A percentile compares a stretch with the other conserved stretches of the same genome.
Evolutionary conservation across 2,797 vertebrate genomes (phyloP).

Genomic region (Ispidina lecontei): DNA sequence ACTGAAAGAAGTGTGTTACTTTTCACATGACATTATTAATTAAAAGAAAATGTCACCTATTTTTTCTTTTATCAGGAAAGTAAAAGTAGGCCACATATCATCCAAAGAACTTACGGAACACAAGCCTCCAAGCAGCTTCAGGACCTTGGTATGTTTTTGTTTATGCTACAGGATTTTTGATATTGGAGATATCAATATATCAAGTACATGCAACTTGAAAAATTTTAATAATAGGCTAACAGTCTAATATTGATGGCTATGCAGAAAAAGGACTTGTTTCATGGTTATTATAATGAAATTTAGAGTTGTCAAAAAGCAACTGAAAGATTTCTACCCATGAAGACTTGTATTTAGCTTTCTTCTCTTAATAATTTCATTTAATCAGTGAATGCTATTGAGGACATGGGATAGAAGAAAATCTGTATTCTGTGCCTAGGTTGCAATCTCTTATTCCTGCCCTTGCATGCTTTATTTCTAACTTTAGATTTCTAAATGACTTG

Average conservation of each 20-base stretch:
- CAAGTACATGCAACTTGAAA: background rate
- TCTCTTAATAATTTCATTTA: background rate
- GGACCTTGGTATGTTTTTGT: slow-evolving; percentile 76
- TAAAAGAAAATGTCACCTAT: background rate
- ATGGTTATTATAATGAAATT: background rate
- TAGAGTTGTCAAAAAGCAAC: background rate
- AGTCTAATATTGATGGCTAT: background rate
- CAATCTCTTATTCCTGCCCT: background rate
- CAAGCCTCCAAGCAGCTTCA: slow-evolving; percentile 67
- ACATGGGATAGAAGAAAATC: rapidly evolving
- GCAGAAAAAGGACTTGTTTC: background rate
- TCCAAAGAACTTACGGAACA: slow-evolving; percentile 81
- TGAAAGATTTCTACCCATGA: background rate
- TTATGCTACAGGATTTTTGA: background rate
- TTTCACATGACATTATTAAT: slow-evolving; percentile 1
- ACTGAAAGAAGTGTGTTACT: background rate
- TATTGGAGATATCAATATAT: background rate
- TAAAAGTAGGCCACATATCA: slow-evolving; percentile 87
- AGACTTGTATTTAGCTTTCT: background rate
- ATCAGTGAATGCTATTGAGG: background rate
- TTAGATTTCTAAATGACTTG: background rate
- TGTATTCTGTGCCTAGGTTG: background rate
- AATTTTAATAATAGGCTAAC: background rate
- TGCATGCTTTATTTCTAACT: background rate
- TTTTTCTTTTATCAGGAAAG: slow-evolving; percentile 81